Conservation (phyloP, 2,797 vertebrate genomes). For the Chiloscyllium punctatum region DNA sequence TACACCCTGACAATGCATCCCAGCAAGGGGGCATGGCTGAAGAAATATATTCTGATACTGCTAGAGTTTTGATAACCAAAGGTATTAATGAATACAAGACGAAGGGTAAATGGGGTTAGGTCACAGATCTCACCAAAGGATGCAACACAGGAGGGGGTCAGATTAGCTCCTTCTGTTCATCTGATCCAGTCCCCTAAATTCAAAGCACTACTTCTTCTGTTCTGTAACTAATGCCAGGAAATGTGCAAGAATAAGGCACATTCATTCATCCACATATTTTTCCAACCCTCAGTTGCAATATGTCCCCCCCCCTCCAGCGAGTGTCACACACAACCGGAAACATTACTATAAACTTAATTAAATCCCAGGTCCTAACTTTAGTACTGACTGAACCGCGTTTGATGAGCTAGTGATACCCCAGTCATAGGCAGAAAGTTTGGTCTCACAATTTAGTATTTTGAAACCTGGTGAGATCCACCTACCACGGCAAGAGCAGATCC, state of each 20-base stretch:
- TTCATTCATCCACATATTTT: background rate
- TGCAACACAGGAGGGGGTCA: background rate
- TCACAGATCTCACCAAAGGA: background rate
- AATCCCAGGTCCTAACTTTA: background rate
- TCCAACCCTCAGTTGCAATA: background rate
- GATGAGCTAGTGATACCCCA: background rate
- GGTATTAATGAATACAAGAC: background rate
- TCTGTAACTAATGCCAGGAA: background rate
- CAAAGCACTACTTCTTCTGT: background rate
- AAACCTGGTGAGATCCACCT: constrained; percentile 9
- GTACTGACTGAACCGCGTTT: background rate
- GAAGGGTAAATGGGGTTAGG: background rate
- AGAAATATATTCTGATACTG: background rate
- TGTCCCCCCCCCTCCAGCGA: background rate
- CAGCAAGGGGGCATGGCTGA: background rate
- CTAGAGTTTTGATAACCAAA: background rate
- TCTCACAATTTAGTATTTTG: background rate
- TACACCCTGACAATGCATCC: background rate
- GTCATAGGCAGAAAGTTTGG: background rate
- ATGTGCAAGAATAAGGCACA: background rate
- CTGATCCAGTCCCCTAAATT: background rate
- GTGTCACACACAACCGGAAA: background rate
- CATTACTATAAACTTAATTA: background rate
- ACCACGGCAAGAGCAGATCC: constrained; percentile 6
- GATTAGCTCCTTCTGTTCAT: background rate